phyloP scores from a whole-genome alignment of 2,113 vertebrate genomes.

The Elephas maximus region DNA sequence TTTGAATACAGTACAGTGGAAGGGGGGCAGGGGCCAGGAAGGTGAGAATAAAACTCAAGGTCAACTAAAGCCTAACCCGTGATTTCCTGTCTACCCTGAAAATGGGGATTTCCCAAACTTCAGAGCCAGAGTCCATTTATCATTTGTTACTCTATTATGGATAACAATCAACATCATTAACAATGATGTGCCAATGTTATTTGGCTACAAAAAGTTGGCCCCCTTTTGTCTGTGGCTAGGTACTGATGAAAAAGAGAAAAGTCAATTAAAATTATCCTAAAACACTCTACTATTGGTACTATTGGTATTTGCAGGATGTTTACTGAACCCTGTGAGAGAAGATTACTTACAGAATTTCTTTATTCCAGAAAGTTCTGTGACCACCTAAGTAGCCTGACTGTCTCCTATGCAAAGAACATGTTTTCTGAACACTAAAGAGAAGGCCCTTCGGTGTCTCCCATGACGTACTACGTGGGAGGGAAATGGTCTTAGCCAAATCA shows the following conservation, averaged over 20 bases:
- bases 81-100: conserved; percentile 68
- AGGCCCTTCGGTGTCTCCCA: conserved; percentile 51
- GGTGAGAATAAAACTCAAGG: conserved; percentile 52
- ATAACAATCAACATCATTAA: conserved; percentile 52
- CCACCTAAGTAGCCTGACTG: conserved; percentile 64
- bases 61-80: conserved; percentile 49
- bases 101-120: conserved; percentile 59
- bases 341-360: conserved; percentile 47
- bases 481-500: conserved; percentile 66
- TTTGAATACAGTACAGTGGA: neutral
- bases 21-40: neutral
- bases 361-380: conserved; percentile 59
- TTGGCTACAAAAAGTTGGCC: conserved; percentile 53
- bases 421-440: conserved; percentile 50
- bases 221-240: conserved; percentile 53
- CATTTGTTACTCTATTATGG: neutral
- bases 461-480: conserved; percentile 69
- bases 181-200: conserved; percentile 15
- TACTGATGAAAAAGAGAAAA: conserved; percentile 46
- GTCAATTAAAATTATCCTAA: conserved; percentile 56
- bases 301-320: conserved; percentile 33
- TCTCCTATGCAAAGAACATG: neutral
- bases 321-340: neutral
- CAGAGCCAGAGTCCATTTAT: conserved; percentile 26
- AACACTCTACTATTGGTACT: neutral